Base-by-base conservation (phyloP, 2,888 invertebrate species). In the Hofmannophila pseudospretella region DNA sequence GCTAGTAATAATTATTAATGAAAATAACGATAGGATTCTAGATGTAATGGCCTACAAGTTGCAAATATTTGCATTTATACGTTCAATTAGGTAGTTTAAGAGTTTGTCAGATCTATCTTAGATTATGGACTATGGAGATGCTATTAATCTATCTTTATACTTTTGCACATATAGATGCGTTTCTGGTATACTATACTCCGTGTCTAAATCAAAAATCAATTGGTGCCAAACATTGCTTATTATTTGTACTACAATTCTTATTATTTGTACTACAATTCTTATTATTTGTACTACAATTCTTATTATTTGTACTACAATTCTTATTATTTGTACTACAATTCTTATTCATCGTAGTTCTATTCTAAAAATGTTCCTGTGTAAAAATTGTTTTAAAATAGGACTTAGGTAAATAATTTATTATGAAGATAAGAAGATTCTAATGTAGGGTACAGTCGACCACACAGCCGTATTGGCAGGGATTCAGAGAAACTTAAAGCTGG, bases 31-130 rank as follows among this genome's bases (percentile, higher is more conserved):
- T 49, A 42, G 41, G 42, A 46, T 38, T 29, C 28, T 36, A 10
- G 33, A 34, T 22, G 39, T 44, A 40, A 45, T 40, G 57, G 63
- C 60, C 58, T 63, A 59, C 45, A 38, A 40, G 38, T 42, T 44
- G 38, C 37, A 38, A 41, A 39, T 27, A 23, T n/a, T 23, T 23
- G 23, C n/a, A n/a, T n/a, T 7, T 23, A 23, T 23, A 23, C n/a
- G 2, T n/a, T 4, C 23, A 23, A 23, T 2, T 23, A 23, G n/a
- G 23, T n/a, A 23, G n/a, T n/a, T 8, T 23, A 23, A 23, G n/a
- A n/a, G 5, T 23, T 23, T 23, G n/a, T 23, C 23, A 23, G 8
- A 23, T n/a, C 7, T n/a, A 23, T 23, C 3, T n/a, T n/a, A 22
- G 22, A 23, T n/a, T 23, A n/a, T n/a, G 23, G 7, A 23, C 3